These are phyloP conservation scores for Anoplolepis gracilipes DNA, from an alignment of 1,140 invertebrate genomes.

Conservation along the genomic window DNA sequence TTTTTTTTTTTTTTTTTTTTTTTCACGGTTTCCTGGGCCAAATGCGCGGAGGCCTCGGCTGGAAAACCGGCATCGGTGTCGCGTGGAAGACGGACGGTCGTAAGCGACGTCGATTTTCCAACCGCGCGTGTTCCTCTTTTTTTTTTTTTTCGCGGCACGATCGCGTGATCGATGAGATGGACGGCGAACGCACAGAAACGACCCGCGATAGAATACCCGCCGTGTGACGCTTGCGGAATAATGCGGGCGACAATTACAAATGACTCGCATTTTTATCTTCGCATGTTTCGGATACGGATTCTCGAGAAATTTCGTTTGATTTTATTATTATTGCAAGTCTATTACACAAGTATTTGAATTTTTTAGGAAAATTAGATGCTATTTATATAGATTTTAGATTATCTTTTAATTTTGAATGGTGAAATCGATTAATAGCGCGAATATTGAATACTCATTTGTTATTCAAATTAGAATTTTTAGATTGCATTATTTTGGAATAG, in stretches of 20 bases:
- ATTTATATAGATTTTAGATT: too few species aligned
- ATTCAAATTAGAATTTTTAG: background rate
- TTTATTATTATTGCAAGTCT: background rate
- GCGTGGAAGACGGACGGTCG: conserved; percentile 64
- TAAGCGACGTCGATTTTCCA: conserved; percentile 56
- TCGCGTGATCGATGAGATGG: conserved; percentile 59
- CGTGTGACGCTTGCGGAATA: conserved; percentile 35
- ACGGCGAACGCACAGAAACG: conserved; percentile 38
- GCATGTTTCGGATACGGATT: background rate
- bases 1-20: background rate
- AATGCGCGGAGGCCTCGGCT: conserved; percentile 48
- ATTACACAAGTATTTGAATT: background rate
- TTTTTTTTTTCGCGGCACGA: conserved; percentile 46
- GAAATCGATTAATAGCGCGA: background rate
- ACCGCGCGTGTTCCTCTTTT: background rate
- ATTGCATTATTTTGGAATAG: background rate
- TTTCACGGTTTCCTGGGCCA: background rate
- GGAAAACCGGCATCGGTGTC: conserved; percentile 61
- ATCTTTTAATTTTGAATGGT: background rate
- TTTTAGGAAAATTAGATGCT: background rate
- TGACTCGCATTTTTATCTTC: conserved; percentile 27
- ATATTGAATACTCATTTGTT: background rate
- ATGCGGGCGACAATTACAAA: conserved; percentile 56
- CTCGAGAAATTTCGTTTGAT: background rate
- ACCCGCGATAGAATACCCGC: conserved; percentile 32